Conservation (phyloP, 2,797 vertebrate species). For the Anguilla obscura region DNA sequence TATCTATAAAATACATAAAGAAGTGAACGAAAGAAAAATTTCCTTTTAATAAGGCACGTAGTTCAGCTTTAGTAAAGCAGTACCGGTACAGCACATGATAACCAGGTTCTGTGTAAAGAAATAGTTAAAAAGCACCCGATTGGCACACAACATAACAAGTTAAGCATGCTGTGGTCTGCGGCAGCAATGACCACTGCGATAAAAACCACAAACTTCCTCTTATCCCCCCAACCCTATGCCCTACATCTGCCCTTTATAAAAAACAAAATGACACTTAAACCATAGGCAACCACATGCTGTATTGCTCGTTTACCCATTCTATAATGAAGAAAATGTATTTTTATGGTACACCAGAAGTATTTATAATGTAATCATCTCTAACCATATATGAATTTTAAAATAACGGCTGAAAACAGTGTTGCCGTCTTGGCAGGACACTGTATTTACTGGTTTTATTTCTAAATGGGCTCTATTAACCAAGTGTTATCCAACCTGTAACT, state of each 20-base stretch:
- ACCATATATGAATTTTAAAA: background rate
- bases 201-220: background rate
- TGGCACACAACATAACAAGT: background rate
- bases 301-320: background rate
- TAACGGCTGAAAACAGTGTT: background rate
- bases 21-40: too few relatives aligned
- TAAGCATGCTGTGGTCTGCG: background rate
- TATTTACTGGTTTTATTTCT: background rate
- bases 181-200: background rate
- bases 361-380: background rate
- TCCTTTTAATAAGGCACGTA: background rate
- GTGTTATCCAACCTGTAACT: background rate
- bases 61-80: background rate
- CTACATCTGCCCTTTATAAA: background rate
- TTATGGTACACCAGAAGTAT: background rate
- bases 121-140: background rate
- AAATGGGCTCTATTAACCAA: background rate
- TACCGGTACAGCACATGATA: background rate
- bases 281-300: background rate
- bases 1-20: background rate
- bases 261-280: background rate
- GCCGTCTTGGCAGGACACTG: background rate
- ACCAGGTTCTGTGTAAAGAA: background rate
- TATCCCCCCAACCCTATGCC: background rate
- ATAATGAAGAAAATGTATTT: background rate